Conservation (phyloP, 2,888 invertebrate species). For the Neocrepidodera transversa region DNA sequence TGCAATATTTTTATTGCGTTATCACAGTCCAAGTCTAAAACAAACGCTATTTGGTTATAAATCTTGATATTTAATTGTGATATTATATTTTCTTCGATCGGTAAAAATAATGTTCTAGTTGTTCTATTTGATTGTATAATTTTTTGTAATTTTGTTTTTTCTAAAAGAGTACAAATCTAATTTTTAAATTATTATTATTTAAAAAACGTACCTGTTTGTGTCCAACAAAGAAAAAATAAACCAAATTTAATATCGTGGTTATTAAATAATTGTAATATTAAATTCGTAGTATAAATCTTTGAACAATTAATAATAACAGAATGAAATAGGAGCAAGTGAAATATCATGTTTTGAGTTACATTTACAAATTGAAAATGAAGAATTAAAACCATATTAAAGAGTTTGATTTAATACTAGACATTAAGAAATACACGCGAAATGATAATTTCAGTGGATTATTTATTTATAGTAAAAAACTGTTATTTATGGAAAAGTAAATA, state of each 20-base stretch:
- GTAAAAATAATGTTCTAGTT: neutral
- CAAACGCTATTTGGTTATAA: constrained; percentile 7
- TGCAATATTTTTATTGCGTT: constrained; percentile 23
- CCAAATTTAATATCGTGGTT: neutral
- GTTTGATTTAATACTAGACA: too few species aligned
- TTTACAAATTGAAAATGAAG: too few species aligned
- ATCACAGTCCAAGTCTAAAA: constrained; percentile 36
- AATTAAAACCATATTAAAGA: too few species aligned
- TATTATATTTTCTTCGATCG: neutral
- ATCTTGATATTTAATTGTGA: neutral
- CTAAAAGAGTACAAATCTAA: constrained; percentile 11
- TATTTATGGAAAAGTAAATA: too few species aligned
- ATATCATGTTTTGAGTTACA: neutral
- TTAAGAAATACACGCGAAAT: too few species aligned
- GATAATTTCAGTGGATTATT: too few species aligned
- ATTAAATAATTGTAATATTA: neutral
- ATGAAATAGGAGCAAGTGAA: neutral
- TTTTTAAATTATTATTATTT: neutral
- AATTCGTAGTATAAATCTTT: neutral
- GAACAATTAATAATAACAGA: neutral
- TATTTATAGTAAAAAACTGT: too few species aligned
- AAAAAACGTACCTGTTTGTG: neutral
- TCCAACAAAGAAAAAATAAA: constrained; percentile 2
- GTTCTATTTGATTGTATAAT: neutral
- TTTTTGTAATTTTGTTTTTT: constrained; percentile 1